Evolutionary conservation across 2,888 invertebrate genomes (phyloP), one percentile per base, ranked within the genome.

Genomic region (Campoplex capitator): DNA sequence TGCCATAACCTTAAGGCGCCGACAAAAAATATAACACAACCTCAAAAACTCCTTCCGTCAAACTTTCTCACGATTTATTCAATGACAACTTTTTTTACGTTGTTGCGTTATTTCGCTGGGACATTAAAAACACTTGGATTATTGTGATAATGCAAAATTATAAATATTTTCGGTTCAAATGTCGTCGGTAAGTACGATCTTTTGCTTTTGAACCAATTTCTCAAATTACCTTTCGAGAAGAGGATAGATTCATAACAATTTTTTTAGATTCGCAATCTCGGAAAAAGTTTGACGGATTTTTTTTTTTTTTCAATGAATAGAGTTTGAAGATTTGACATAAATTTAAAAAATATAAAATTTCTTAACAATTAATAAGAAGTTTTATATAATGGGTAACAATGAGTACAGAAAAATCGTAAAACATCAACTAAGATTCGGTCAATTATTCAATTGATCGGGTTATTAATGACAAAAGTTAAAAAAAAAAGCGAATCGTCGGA

Each of bases 1-100:
- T 35, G 38, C 65, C 81, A 81, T 67, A 74, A 81, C 81, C 81
- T 81, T 74, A 74, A 62, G 74, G 67, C 51, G 42, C 54, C 23
- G 32, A 74, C 38, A 54, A 54, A 65, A 68, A 78, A 70, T 1
- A 23, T 54, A 71, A 32, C 23, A 48, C 18, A 73, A 73, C 73
- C 48, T 80, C 80, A 38, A 65, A 54, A 65, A n/a, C 62, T 16
- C 16, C 16, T 62, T 62, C 62, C 62, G 62, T 48, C 32, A 42
- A 62, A 23, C 38, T 75, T 62, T 75, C 35, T 7, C n/a, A 54
- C 7, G n/a, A 28, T 73, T 42, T n/a, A 42, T 42, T 38, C 42
- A 62, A 32, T 32, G 62, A 62, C 62, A 62, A 51, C 1, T 32
- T 32, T 62, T 62, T 32, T 11, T 7, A 13, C 62, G 32, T 11